These are phyloP conservation scores for Cyclopterus lumpus DNA, from an alignment of 2,797 vertebrate genomes.

Conservation along the genomic window DNA sequence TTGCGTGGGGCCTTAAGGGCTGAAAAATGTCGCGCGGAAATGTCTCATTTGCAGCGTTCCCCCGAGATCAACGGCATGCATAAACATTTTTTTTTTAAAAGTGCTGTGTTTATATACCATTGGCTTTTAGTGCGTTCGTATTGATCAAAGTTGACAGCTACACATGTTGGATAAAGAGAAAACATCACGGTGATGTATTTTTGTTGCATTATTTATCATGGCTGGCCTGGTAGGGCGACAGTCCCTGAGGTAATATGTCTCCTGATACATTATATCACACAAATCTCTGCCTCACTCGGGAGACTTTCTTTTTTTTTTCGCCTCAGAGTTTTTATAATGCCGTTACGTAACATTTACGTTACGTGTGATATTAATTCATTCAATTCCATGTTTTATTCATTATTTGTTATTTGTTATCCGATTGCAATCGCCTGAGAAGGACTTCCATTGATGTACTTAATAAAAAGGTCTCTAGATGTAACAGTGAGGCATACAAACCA, in stretches of 20 bases:
- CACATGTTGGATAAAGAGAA: constrained; percentile 83
- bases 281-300: constrained; percentile 67
- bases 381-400: constrained; percentile 62
- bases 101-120: constrained; percentile 61
- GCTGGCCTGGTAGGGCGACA: constrained; percentile 67
- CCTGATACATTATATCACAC: constrained; percentile 80
- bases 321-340: constrained; percentile 62
- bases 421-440: constrained; percentile 14
- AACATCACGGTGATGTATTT: constrained; percentile 81
- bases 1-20: constrained; percentile 30
- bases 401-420: constrained; percentile 30
- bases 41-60: constrained; percentile 49
- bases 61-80: constrained; percentile 57
- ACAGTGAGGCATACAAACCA: not conserved
- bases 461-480: not conserved
- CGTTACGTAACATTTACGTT: constrained; percentile 72
- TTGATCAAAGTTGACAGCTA: constrained; percentile 85
- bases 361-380: constrained; percentile 29
- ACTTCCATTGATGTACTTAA: not conserved
- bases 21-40: constrained; percentile 60
- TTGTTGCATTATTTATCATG: constrained; percentile 83
- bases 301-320: constrained; percentile 51
- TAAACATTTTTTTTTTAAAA: constrained; percentile 71
- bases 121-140: constrained; percentile 66
- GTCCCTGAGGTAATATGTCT: constrained; percentile 79